Base-by-base conservation (phyloP, 2,888 invertebrate genomes). In the Oscheius onirici region DNA sequence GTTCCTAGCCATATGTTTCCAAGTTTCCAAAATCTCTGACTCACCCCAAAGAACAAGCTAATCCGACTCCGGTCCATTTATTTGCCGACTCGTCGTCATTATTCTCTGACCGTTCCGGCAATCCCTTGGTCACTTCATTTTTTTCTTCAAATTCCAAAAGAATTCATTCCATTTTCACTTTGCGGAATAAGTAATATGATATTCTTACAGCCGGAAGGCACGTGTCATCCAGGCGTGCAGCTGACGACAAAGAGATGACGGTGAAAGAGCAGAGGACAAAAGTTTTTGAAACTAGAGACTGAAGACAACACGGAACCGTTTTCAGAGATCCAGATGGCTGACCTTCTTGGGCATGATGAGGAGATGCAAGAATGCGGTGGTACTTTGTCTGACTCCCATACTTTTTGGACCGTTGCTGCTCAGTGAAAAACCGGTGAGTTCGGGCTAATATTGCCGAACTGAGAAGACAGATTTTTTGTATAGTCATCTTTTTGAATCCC, bases 321-420 rank as follows among this genome's bases (percentile, higher is more conserved):
- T 70, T 46, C 66, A 71, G 71, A 41, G 44, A 28, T 66, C 72
- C 5, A 41, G 49, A 17, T 54, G 49, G 41, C 49, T 65, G 40
- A 68, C 58, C 1, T 54, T 72, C 20, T 5, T 49, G 24, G 52
- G 65, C 13, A 34, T 72, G 20, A 20, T 63, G 40, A 26, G 63
- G 22, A 40, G 72, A 28, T 28, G 61, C 46, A 68, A 69, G 24
- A 72, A 68, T 26, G 61, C 54, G 15, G 44, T 82, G 28, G 75
- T 82, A 46, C 60, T 82, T 20, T 66, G 74, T 8, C 49, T 80
- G 13, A 78, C 78, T n/a, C 82, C 82, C 10, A 3, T 82, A 11
- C 17, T 80, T 8, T 73, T 78, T 55, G 69, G 58, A 40, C 79
- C 75, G 26, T 66, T 81, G 70, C 63, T 80, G 10, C 13, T 76